Percentiles rank a stretch among this genome's conserved stretches.
These are phyloP conservation scores for Epizoanthus scotinus DNA, from an alignment of 92 coral and sea anemone genomes.

Conservation along the genomic window DNA sequence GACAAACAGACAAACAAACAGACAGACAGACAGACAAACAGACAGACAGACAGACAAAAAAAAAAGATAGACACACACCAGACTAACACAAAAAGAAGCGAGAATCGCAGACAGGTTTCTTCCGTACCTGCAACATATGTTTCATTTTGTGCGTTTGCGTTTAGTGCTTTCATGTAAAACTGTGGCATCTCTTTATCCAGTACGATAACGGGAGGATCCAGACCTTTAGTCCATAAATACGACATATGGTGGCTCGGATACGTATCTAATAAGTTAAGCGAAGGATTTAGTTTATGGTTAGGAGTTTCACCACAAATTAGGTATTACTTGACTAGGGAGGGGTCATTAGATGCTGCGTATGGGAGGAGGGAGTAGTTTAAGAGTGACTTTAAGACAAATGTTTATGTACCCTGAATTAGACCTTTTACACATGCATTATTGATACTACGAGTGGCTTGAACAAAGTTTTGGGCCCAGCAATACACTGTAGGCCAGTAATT, in stretches of 20 bases:
- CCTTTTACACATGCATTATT: background rate
- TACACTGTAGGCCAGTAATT: too few relatives aligned
- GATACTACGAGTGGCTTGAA: background rate
- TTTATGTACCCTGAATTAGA: too few relatives aligned
- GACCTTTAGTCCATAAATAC: slow-evolving; percentile 44
- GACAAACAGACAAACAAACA: too few relatives aligned
- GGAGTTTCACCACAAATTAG: background rate
- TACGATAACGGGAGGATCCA: slow-evolving; percentile 53
- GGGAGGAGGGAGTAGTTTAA: too few relatives aligned
- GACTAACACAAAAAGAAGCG: background rate
- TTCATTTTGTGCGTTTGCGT: slow-evolving; percentile 33
- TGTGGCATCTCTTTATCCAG: slow-evolving; percentile 80
- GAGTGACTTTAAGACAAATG: too few relatives aligned
- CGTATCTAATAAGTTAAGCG: slow-evolving; percentile 49
- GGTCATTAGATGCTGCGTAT: too few relatives aligned
- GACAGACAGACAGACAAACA: too few relatives aligned
- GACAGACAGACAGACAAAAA: too few relatives aligned
- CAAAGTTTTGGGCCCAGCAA: too few relatives aligned
- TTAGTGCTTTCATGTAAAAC: slow-evolving; percentile 63
- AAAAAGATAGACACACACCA: too few relatives aligned
- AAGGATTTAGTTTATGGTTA: background rate
- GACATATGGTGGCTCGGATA: slow-evolving; percentile 64
- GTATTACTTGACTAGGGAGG: background rate
- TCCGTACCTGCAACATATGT: slow-evolving; percentile 63
- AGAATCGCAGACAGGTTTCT: background rate